Evolutionary conservation across 2,797 vertebrate genomes (phyloP).

Genomic region (Antennarius maculatus): DNA sequence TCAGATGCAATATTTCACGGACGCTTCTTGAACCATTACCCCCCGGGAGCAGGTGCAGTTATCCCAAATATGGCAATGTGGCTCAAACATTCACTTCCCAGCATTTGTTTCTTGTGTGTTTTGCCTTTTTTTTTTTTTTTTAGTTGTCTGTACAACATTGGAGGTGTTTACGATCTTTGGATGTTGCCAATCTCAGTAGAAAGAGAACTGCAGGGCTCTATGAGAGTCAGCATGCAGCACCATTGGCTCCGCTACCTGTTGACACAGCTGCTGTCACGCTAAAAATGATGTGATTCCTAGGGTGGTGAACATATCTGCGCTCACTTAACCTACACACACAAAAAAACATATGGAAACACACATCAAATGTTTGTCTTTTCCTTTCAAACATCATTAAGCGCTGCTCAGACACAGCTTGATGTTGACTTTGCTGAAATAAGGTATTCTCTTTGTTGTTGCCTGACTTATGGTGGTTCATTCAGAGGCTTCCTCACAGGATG

Average conservation of each 20-base stretch:
- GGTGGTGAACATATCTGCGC: constrained; percentile 61
- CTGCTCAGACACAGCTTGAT: constrained; percentile 57
- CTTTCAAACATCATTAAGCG: constrained; percentile 58
- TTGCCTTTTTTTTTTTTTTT: constrained; percentile 46
- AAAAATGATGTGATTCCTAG: constrained; percentile 67
- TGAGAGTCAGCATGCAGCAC: constrained; percentile 58
- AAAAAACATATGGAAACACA: constrained; percentile 25
- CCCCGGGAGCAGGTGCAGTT: constrained; percentile 67
- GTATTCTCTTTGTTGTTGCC: constrained; percentile 46
- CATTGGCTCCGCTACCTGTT: constrained; percentile 71
- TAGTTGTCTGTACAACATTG: constrained; percentile 63
- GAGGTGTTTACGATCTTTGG: constrained; percentile 73
- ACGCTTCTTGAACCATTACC: constrained; percentile 31
- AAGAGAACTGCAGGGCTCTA: constrained; percentile 47
- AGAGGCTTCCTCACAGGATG: constrained; percentile 43
- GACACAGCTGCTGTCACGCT: constrained; percentile 80
- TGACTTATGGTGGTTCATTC: constrained; percentile 48
- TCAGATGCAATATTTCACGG: constrained; percentile 37
- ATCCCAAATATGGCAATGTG: constrained; percentile 44
- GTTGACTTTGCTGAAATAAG: constrained; percentile 47
- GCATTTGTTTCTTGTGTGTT: constrained; percentile 59
- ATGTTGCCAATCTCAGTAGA: constrained; percentile 66
- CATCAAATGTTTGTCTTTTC: constrained; percentile 53
- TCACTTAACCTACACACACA: constrained; percentile 51
- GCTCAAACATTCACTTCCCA: constrained; percentile 53